Base-by-base conservation (phyloP, 2,113 vertebrate genomes). In the Micromys minutus region DNA sequence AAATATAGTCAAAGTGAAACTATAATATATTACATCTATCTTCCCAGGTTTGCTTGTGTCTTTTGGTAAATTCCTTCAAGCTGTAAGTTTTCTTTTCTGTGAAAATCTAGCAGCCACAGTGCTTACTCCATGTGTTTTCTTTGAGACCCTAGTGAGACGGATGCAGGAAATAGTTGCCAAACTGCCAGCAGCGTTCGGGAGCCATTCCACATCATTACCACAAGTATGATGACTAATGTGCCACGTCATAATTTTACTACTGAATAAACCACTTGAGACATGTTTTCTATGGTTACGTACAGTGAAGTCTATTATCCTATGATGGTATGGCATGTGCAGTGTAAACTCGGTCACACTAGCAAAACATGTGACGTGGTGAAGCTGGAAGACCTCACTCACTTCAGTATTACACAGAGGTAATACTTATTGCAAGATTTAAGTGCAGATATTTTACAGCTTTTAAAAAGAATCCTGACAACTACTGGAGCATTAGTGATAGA, bases 211-310 rank as follows among this genome's bases (percentile, higher is more conserved):
- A 65, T 65, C 57, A 96, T 94, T 83, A 88, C 13, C 22, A 52
- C 76, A 94, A 89, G 93, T 86, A 72, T 86, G 83, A 87, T 85
- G 29, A 77, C 45, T 93, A 89, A 93, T 76, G 91, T 16, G 42
- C 55, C 24, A 15, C 12, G 19, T 36, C 71, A 71, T 59, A 47
- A 69, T 90, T 95, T 93, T 77, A 65, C 1, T 90, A 34, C 47
- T 92, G 34, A 90, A 81, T 71, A 94, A 90, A 87, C 57, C 93
- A 75, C 31, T 71, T 81, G 39, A 65, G 52, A 89, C 7, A 1
- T 79, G 42, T 45, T 76, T 90, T 95, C 67, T 71, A 5, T 63
- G 36, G 8, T 65, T 59, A 90, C 50, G 91, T 19, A 65, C 12
- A 17, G 31, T 89, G 39, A 36, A 77, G 42, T 77, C 77, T 94